Evolutionary conservation across 1,140 invertebrate genomes (phyloP).

Genomic region (Grapholita molesta): DNA sequence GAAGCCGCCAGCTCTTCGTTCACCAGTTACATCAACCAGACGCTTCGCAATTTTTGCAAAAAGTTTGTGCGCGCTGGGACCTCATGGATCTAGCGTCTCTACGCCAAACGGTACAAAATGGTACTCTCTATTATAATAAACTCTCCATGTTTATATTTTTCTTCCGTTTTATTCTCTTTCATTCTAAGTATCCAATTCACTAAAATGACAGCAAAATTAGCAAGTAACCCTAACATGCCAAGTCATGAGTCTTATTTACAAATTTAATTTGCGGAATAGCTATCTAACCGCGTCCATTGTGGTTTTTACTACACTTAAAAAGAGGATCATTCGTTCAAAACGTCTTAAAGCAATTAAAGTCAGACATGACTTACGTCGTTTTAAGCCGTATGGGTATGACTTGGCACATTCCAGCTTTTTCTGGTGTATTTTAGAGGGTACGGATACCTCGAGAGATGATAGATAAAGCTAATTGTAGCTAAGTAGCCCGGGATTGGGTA

Average conservation of each 20-base stretch:
- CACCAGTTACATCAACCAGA: too few species aligned
- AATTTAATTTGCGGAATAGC: constrained; percentile 6
- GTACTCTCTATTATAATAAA: too few species aligned
- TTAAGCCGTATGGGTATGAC: not conserved
- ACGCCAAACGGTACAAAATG: too few species aligned
- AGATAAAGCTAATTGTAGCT: constrained; percentile 11
- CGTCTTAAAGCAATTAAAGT: not conserved
- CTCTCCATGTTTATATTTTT: too few species aligned
- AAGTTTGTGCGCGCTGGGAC: too few species aligned
- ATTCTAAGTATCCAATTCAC: too few species aligned
- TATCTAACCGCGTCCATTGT: constrained; percentile 2
- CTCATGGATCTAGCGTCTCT: too few species aligned
- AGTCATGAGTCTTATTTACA: constrained; percentile 2
- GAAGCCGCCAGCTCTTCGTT: too few species aligned
- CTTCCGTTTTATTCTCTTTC: too few species aligned
- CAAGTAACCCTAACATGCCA: not conserved
- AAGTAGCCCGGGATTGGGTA: not conserved
- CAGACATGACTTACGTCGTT: not conserved
- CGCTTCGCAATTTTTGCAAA: too few species aligned
- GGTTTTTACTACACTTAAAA: not conserved
- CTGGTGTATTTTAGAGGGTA: constrained; percentile 11
- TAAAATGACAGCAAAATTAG: not conserved
- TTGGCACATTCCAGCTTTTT: not conserved
- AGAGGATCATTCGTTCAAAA: not conserved
- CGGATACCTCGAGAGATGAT: not conserved